Percentiles rank a stretch among this genome's conserved stretches.
Conservation (phyloP, 2,888 invertebrate genomes). For the Pyrochroa serraticornis region DNA sequence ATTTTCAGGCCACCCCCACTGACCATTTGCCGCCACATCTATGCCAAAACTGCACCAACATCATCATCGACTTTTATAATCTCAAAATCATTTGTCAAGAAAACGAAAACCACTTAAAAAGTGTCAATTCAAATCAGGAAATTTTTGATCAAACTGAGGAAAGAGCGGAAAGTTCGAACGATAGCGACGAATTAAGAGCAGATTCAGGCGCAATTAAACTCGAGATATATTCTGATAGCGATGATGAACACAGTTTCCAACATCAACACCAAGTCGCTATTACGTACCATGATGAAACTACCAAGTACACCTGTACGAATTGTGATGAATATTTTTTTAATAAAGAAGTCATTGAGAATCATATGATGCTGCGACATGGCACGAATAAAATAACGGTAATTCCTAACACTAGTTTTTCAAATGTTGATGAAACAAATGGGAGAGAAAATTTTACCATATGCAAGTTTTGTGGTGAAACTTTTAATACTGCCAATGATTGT, state of each 20-base stretch:
- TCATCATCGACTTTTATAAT: constrained; percentile 33
- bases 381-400: too few relatives aligned
- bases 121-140: constrained; percentile 8
- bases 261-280: too few relatives aligned
- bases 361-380: neutral
- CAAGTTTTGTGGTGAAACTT: constrained; percentile 16
- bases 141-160: constrained; percentile 2
- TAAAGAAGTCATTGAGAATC: neutral
- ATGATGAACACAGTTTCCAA: neutral
- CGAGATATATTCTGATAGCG: constrained; percentile 1
- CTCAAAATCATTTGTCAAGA: constrained; percentile 34
- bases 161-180: neutral
- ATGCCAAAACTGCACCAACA: constrained; percentile 33
- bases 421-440: neutral
- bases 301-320: too few relatives aligned
- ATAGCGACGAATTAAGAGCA: neutral
- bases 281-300: too few relatives aligned
- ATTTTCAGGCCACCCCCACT: constrained; percentile 19
- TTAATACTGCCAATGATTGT: constrained; percentile 16
- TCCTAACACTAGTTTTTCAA: neutral
- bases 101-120: constrained; percentile 26
- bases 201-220: constrained; percentile 1
- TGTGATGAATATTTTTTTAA: too few relatives aligned
- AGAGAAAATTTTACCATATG: neutral
- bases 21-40: constrained; percentile 28